Evolutionary conservation across 2,797 vertebrate genomes (phyloP).

Genomic region (Lithobates pipiens): DNA sequence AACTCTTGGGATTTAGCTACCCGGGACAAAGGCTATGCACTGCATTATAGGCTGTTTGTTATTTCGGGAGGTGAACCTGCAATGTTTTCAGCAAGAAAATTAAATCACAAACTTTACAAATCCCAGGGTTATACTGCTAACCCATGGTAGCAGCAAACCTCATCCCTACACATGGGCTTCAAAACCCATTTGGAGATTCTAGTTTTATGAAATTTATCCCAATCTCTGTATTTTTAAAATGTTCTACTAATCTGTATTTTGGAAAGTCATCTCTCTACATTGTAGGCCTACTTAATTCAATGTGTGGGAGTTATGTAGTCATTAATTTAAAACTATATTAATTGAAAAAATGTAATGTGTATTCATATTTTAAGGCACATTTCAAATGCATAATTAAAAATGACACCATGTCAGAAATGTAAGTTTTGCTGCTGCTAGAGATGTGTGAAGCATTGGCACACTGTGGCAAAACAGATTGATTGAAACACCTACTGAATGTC

Average conservation of each 20-base stretch:
- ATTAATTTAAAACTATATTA: slow-evolving; percentile 43
- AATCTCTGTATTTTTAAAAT: neutral
- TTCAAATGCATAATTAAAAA: slow-evolving; percentile 21
- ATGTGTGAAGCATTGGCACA: slow-evolving; percentile 14
- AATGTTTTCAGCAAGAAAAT: too few relatives aligned
- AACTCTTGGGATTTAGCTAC: too few relatives aligned
- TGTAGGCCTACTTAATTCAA: neutral
- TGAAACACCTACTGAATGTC: slow-evolving; percentile 24
- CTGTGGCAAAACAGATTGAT: slow-evolving; percentile 30
- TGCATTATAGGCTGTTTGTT: too few relatives aligned
- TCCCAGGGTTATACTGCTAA: too few relatives aligned
- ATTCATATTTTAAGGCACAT: slow-evolving; percentile 23
- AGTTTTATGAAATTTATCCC: too few relatives aligned
- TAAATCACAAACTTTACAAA: too few relatives aligned
- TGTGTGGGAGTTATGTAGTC: slow-evolving; percentile 33
- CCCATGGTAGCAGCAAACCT: too few relatives aligned
- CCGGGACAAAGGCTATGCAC: too few relatives aligned
- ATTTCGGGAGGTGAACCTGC: too few relatives aligned
- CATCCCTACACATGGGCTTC: too few relatives aligned
- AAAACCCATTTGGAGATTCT: too few relatives aligned
- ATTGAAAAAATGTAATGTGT: slow-evolving; percentile 50
- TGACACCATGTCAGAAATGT: slow-evolving; percentile 31
- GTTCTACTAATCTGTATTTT: neutral
- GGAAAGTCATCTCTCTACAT: slow-evolving; percentile 9
- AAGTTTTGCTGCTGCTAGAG: slow-evolving; percentile 8